phyloP scores from a whole-genome alignment of 2,113 vertebrate species.

The Illadopsis cleaveri region DNA sequence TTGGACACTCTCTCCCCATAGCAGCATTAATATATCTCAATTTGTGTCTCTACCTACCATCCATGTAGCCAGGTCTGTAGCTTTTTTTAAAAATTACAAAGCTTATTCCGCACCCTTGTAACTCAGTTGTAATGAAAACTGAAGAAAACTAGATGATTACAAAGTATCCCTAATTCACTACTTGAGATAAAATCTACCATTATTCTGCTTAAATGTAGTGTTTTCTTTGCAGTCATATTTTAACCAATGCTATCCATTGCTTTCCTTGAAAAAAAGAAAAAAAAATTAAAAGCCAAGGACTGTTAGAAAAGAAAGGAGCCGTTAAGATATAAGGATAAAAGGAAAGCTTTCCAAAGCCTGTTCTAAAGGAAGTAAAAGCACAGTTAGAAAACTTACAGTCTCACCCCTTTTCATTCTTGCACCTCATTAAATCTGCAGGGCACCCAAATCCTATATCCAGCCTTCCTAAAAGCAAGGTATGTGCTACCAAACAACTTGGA shows the following conservation, averaged over 20 bases:
- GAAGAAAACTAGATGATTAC: background rate
- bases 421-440: background rate
- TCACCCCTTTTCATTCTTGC: background rate
- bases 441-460: background rate
- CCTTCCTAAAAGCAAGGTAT: background rate
- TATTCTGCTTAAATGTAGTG: background rate
- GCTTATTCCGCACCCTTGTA: background rate
- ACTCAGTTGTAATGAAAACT: background rate
- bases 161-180: background rate
- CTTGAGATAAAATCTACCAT: background rate
- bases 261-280: background rate
- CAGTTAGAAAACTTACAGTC: background rate
- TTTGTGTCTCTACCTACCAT: background rate
- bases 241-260: background rate
- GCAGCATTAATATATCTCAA: background rate
- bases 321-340: background rate
- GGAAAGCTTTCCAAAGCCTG: background rate
- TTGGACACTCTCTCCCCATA: background rate
- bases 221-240: background rate
- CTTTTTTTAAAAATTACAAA: background rate
- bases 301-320: background rate
- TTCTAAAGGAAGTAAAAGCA: background rate
- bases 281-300: background rate
- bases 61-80: background rate
- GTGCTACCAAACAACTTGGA: background rate